Percentiles rank a stretch among this genome's conserved stretches.
Evolutionary conservation across 2,113 vertebrate species (phyloP).

Genomic region (Syngnathoides biaculeatus): DNA sequence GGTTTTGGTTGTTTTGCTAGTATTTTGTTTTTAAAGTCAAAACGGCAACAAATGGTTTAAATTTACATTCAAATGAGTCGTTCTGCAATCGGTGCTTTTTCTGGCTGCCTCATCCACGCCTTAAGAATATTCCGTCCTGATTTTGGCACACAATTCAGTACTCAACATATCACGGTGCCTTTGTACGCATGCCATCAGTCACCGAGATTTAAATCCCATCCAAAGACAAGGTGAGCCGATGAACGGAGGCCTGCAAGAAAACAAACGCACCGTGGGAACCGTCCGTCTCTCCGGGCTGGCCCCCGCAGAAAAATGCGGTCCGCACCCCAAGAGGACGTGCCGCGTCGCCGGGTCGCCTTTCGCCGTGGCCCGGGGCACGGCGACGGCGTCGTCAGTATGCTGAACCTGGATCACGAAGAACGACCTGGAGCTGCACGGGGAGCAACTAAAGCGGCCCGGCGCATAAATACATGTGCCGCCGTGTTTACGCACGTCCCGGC

Average conservation of each 20-base stretch:
- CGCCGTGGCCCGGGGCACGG: slow-evolving; percentile 22
- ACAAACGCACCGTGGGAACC: slow-evolving; percentile 43
- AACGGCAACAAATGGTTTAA: neutral
- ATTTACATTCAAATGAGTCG: neutral
- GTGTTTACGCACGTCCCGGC: slow-evolving; percentile 17
- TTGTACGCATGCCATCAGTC: slow-evolving; percentile 4
- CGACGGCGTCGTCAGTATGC: slow-evolving; percentile 40
- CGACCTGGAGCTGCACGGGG: slow-evolving; percentile 18
- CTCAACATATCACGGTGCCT: slow-evolving; percentile 6
- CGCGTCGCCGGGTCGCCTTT: slow-evolving; percentile 39
- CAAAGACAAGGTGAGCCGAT: neutral
- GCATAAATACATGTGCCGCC: slow-evolving; percentile 10
- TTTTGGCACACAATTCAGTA: slow-evolving; percentile 11
- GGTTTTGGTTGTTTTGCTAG: too few relatives aligned
- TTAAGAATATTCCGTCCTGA: neutral
- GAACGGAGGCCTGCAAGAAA: neutral
- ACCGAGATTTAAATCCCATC: slow-evolving; percentile 12
- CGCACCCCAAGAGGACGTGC: slow-evolving; percentile 28
- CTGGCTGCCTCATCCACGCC: neutral
- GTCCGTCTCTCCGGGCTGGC: slow-evolving; percentile 41
- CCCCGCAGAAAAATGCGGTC: slow-evolving; percentile 33
- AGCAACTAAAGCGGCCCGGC: neutral
- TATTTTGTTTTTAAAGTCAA: too few relatives aligned
- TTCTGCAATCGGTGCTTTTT: neutral
- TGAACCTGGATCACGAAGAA: slow-evolving; percentile 17